A percentile compares a stretch with the other conserved stretches of the same genome.
These are phyloP conservation scores for Tiliqua scincoides DNA, from an alignment of 2,113 vertebrate species.

Conservation along the genomic window DNA sequence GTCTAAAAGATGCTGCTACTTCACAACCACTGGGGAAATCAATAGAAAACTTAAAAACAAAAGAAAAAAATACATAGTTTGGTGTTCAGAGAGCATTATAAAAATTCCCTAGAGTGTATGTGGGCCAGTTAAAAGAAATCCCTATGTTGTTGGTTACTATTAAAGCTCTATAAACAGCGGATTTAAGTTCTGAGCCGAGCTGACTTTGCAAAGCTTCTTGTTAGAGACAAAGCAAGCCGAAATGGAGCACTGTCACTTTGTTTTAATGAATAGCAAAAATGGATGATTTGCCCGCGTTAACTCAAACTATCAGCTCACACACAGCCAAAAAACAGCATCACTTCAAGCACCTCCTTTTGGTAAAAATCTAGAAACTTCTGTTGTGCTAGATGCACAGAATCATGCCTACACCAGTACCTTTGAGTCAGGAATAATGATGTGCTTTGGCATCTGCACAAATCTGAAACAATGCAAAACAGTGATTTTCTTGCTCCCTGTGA, in stretches of 20 bases:
- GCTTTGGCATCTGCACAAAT: not conserved
- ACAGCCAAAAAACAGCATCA: not conserved
- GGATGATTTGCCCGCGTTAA: not conserved
- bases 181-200: constrained; percentile 25
- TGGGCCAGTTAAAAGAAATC: constrained; percentile 48
- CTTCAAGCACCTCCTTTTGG: not conserved
- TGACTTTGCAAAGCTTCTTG: constrained; percentile 42
- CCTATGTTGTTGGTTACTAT: not conserved
- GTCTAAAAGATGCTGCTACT: constrained; percentile 53
- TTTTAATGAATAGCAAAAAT: not conserved
- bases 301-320: not conserved
- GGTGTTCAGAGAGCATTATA: constrained; percentile 39
- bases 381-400: not conserved
- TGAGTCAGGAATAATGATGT: not conserved
- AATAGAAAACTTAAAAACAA: constrained; percentile 53
- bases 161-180: constrained; percentile 44
- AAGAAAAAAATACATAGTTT: constrained; percentile 22
- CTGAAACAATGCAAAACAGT: not conserved
- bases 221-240: not conserved
- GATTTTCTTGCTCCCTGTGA: too few species aligned
- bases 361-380: not conserved
- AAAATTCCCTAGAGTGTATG: constrained; percentile 59
- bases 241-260: not conserved
- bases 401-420: not conserved
- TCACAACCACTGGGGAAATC: constrained; percentile 56